phyloP scores from a whole-genome alignment of 2,888 invertebrate genomes.

The Tyria jacobaeae region DNA sequence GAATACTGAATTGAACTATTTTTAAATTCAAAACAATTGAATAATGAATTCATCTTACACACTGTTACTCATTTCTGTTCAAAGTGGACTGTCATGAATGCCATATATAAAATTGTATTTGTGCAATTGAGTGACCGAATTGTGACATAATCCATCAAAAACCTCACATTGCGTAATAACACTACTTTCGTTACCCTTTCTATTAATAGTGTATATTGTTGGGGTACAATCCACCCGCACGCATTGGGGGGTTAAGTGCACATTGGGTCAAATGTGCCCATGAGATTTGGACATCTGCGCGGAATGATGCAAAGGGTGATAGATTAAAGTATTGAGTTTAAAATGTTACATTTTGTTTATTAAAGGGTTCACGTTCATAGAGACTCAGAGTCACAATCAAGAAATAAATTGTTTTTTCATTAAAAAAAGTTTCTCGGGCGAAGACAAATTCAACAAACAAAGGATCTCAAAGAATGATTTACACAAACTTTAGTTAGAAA shows the following conservation, averaged over 20 bases:
- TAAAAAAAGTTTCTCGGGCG: too few species aligned
- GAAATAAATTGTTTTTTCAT: background rate
- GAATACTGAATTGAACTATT: slow-evolving; percentile 6
- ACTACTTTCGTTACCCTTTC: slow-evolving; percentile 64
- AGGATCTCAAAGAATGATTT: too few species aligned
- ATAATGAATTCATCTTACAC: slow-evolving; percentile 26
- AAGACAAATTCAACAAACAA: too few species aligned
- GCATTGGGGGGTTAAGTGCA: slow-evolving; percentile 49
- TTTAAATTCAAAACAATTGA: slow-evolving; percentile 10
- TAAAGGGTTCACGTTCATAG: background rate
- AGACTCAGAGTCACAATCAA: background rate
- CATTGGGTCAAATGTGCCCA: slow-evolving; percentile 53
- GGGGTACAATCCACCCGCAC: slow-evolving; percentile 58
- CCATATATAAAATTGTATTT: slow-evolving; percentile 46
- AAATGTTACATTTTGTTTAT: slow-evolving; percentile 8
- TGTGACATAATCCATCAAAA: slow-evolving; percentile 55
- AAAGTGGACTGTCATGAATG: slow-evolving; percentile 28
- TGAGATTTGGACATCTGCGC: slow-evolving; percentile 65
- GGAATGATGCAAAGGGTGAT: slow-evolving; percentile 56
- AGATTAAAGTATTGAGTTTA: slow-evolving; percentile 53
- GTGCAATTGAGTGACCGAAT: slow-evolving; percentile 48
- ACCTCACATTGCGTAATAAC: slow-evolving; percentile 60
- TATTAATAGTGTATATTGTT: slow-evolving; percentile 59
- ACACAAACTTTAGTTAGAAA: too few species aligned
- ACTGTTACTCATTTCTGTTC: slow-evolving; percentile 45